Base-by-base conservation (phyloP, 1,140 invertebrate genomes). In the Zaprionus ghesquierei region DNA sequence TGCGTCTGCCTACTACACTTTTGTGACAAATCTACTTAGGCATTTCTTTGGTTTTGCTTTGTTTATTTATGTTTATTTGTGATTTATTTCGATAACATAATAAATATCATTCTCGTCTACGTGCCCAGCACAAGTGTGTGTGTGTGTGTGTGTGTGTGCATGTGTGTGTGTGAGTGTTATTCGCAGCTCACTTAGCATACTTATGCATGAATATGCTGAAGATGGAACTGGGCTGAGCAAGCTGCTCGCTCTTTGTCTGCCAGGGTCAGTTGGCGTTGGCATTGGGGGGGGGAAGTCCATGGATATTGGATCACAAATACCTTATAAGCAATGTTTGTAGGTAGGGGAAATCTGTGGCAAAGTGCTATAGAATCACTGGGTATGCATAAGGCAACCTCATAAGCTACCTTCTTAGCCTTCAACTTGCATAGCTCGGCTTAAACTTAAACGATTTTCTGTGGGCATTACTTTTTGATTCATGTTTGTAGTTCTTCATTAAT, bases 21-120 rank as follows among this genome's bases (percentile, higher is more conserved):
- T 78, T 80, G 72, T 89, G 84, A 89, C 85, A 89, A 89, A 89
- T 89, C 84, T 84, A 87, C 82, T 87, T 87, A 77, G 82, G 82
- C 82, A 87, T 81, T 78, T 87, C 78, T 75, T 77, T 77, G 79
- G 58, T 74, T 77, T 74, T 79, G 77, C 75, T 75, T 84, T 87
- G 84, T 87, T 89, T 87, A 89, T 87, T 87, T 89, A 80, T 87
- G 84, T 89, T 87, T 87, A 89, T 89, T 89, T 89, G 84, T 89
- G 84, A 89, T 89, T 89, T 89, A 89, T 89, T 89, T 89, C 84
- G 85, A 89, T 89, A 89, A 89, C 84, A 87, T 79, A 89, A 87
- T 79, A 87, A 82, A 87, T 82, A 89, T 74, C 63, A 58, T 38
- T 35, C 53, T 51, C 59, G 49, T 50, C 49, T 69, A 41, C 64